These are phyloP conservation scores for Lindbergichthys nudifrons DNA, from an alignment of 2,797 vertebrate species.

Conservation along the genomic window DNA sequence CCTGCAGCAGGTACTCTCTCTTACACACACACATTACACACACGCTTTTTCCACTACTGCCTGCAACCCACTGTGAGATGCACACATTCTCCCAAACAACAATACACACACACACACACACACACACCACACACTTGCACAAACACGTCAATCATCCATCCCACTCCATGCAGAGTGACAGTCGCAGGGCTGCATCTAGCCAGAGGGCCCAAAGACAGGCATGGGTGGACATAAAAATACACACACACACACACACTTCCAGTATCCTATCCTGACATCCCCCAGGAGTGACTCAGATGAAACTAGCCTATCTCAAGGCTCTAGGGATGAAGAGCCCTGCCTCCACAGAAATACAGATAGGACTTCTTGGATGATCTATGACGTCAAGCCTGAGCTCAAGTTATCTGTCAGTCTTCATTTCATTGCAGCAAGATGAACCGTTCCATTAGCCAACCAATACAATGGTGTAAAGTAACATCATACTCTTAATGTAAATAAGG, in stretches of 20 bases:
- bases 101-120: constrained; percentile 5
- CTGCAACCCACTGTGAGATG: constrained; percentile 11
- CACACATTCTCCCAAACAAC: constrained; percentile 25
- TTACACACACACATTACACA: background rate
- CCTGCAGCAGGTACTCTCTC: constrained; percentile 43
- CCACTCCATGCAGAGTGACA: constrained; percentile 59
- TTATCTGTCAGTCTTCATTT: constrained; percentile 38
- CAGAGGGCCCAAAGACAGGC: constrained; percentile 53
- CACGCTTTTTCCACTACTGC: background rate
- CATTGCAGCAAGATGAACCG: constrained; percentile 24
- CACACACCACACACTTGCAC: constrained; percentile 12
- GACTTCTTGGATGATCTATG: constrained; percentile 51
- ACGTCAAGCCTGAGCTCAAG: constrained; percentile 28
- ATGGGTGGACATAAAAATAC: constrained; percentile 33
- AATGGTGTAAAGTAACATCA: constrained; percentile 21
- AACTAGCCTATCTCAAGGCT: constrained; percentile 51
- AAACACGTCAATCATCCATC: constrained; percentile 61
- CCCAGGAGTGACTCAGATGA: constrained; percentile 53
- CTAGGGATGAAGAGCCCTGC: constrained; percentile 51
- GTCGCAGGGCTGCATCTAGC: constrained; percentile 53
- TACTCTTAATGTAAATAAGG: background rate
- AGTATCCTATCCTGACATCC: constrained; percentile 36
- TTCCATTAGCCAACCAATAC: constrained; percentile 23
- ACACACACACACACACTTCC: constrained; percentile 6
- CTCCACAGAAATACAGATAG: constrained; percentile 53